Percentiles rank a stretch among this genome's conserved stretches.
Evolutionary conservation across 2,888 invertebrate species (phyloP).

Genomic region (Dorcus parallelipipedus): DNA sequence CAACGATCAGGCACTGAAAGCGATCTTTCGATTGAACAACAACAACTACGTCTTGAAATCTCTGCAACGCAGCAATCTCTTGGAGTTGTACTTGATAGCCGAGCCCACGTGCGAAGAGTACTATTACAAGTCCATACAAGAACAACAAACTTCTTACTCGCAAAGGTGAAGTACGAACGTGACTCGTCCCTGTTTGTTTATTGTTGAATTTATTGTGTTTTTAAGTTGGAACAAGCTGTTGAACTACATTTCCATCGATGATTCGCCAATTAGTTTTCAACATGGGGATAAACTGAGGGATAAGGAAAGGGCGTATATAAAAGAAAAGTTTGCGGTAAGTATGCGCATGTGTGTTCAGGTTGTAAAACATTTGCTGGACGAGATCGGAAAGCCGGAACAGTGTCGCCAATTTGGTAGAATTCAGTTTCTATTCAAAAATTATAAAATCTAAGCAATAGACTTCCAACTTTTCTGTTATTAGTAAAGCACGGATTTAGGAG

Average conservation of each 20-base stretch:
- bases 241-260: slow-evolving; percentile 68
- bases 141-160: slow-evolving; percentile 73
- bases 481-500: too few species aligned
- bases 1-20: slow-evolving; percentile 78
- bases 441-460: too few species aligned
- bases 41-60: slow-evolving; percentile 93
- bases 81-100: slow-evolving; percentile 76
- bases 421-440: too few species aligned
- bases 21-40: slow-evolving; percentile 91
- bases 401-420: too few species aligned
- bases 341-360: background rate
- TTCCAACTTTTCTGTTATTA: too few species aligned
- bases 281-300: slow-evolving; percentile 72
- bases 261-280: slow-evolving; percentile 57
- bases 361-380: too few species aligned
- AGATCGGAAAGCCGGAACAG: too few species aligned
- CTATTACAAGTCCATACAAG: slow-evolving; percentile 82
- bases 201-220: slow-evolving; percentile 26
- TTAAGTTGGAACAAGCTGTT: slow-evolving; percentile 80
- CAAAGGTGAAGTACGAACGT: slow-evolving; percentile 51
- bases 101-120: slow-evolving; percentile 84
- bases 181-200: background rate
- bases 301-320: slow-evolving; percentile 79
- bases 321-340: slow-evolving; percentile 84
- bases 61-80: slow-evolving; percentile 76